Percentiles rank a stretch among this genome's conserved stretches.
phyloP scores from a whole-genome alignment of 2,888 invertebrate species.

The Diloba caeruleocephala region DNA sequence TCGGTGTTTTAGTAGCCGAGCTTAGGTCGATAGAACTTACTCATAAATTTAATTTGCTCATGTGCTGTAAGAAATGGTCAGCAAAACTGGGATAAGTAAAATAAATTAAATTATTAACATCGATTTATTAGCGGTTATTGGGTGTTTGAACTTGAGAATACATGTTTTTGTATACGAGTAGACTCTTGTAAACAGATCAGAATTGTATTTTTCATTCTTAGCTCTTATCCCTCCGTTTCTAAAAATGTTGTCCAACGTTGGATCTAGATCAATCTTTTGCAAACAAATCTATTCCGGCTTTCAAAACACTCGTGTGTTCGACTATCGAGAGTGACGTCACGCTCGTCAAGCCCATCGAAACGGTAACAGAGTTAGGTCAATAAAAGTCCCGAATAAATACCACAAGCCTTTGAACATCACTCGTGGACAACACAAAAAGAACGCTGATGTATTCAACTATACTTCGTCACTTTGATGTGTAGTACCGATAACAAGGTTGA shows the following conservation, averaged over 20 bases:
- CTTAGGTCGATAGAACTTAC: too few relatives aligned
- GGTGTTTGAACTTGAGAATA: too few relatives aligned
- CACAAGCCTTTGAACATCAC: slow-evolving; percentile 50
- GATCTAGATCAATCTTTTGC: not conserved
- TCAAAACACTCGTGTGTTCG: not conserved
- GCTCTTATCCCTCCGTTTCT: not conserved
- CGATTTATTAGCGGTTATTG: too few relatives aligned
- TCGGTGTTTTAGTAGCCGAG: too few relatives aligned
- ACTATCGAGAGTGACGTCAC: slow-evolving; percentile 2
- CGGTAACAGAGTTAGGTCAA: slow-evolving; percentile 29
- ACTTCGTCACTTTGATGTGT: slow-evolving; percentile 14
- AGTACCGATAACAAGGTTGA: slow-evolving; percentile 3
- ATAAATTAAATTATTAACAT: too few relatives aligned
- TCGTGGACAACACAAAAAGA: slow-evolving; percentile 33
- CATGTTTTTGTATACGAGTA: too few relatives aligned
- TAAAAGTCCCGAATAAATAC: slow-evolving; percentile 41
- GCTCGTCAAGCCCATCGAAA: slow-evolving; percentile 2
- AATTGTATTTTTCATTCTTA: too few relatives aligned
- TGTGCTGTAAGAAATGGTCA: too few relatives aligned
- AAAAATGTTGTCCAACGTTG: not conserved
- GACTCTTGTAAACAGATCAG: too few relatives aligned
- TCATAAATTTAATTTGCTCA: too few relatives aligned
- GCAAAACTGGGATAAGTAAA: too few relatives aligned
- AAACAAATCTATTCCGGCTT: not conserved
- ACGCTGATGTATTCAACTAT: slow-evolving; percentile 41